These are phyloP conservation scores for Probaryconus sp. DNA, from an alignment of 1,140 invertebrate genomes.

Conservation along the genomic window DNA sequence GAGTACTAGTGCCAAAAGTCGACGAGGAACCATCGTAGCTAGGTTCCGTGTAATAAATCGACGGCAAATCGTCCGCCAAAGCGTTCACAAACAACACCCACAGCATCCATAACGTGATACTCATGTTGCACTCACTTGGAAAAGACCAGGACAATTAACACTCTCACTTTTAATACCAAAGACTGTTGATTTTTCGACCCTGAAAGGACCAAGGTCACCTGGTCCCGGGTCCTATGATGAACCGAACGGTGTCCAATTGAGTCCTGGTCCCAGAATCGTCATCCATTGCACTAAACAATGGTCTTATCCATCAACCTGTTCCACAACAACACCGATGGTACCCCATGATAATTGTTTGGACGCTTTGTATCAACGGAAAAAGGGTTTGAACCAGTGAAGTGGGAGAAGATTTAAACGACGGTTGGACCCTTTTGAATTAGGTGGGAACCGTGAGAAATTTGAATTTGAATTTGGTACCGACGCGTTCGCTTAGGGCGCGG, in stretches of 20 bases:
- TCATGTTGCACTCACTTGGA: conserved; percentile 38
- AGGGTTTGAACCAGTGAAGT: too few species aligned
- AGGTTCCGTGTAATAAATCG: conserved; percentile 76
- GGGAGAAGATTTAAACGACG: too few species aligned
- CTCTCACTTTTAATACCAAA: conserved; percentile 31
- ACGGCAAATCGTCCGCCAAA: conserved; percentile 60
- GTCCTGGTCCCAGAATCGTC: too few species aligned
- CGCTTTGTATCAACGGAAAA: too few species aligned
- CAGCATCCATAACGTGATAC: conserved; percentile 36
- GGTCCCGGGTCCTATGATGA: too few species aligned
- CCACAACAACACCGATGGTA: too few species aligned
- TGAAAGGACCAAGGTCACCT: conserved; percentile 5
- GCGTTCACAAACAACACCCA: conserved; percentile 19
- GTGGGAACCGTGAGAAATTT: background rate
- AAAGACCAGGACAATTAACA: conserved; percentile 18
- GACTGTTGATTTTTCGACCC: background rate
- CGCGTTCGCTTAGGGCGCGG: conserved; percentile 69
- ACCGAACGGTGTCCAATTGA: too few species aligned
- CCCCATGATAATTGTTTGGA: too few species aligned
- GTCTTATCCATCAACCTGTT: too few species aligned
- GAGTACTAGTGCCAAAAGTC: conserved; percentile 51
- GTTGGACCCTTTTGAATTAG: too few species aligned
- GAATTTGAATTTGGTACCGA: conserved; percentile 22
- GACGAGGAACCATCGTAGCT: too few species aligned
- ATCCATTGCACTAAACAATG: too few species aligned